Base-by-base conservation (phyloP, 2,797 vertebrate species). In the Sebastes glaucus region DNA sequence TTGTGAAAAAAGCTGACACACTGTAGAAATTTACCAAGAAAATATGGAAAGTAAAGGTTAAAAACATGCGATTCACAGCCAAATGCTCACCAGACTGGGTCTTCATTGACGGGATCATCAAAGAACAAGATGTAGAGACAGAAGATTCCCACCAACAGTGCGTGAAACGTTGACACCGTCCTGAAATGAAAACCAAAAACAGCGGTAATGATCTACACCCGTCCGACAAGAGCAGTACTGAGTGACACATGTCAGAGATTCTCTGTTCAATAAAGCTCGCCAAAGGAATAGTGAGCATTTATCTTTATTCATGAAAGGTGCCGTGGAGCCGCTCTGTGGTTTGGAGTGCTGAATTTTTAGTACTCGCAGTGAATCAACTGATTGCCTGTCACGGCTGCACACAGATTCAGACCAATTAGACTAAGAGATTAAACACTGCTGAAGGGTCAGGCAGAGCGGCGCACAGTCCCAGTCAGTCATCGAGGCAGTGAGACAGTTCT, bases 141-240 rank as follows among this genome's bases (percentile, higher is more conserved):
- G 90, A 99, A 97, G 66, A 95, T 84, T 87, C 98, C 98, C 78
- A 99, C 98, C 90, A 99, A 83, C 90, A 99, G 92, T 32, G 99
- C 99, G 0, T 99, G 99, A 94, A 98, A 96, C 1, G 99, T 98
- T 59, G 99, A 99, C 83, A 97, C 98, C 4, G 98, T 97, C 96
- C 98, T 99, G 93, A 84, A 91, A 89, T 9, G 27, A 42, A 71
- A 64, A 52, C 3, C 13, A 62, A 33, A 33, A 52, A 82, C n/a
- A 60, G 18, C 4, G 7, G 2, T 64, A 9, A 83, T 28, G 46
- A 74, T 72, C 28, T 22, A 11, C 27, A 82, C 7, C 16, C 20
- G 20, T 63, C 5, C 32, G 33, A 63, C 11, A 16, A 42, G n/a
- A 23, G 7, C 59, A 70, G 42, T 1, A 8, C 23, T 14, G 10